Evolutionary conservation across 1,140 invertebrate species (phyloP), one percentile per base, ranked within the genome.

Genomic region (Trichonephila clavata): DNA sequence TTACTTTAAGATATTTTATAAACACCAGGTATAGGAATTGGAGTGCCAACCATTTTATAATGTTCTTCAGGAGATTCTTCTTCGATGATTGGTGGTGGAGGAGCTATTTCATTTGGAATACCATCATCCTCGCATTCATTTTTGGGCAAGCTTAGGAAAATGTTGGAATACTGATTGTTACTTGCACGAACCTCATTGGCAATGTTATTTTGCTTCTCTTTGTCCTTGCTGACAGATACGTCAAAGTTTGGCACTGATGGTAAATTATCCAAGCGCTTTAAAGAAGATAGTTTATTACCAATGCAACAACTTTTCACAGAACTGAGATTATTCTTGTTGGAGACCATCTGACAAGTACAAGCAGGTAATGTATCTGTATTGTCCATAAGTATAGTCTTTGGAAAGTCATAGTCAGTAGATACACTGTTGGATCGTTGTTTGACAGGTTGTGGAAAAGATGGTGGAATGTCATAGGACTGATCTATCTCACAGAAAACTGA

Each of bases 11-110:
- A 50, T 50, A 71, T 16, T 71, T 88, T 65, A 71, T 63, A 88
- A 61, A 71, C 61, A 21, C n/a, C 18, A 59, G 81, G 43, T 24
- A 92, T 43, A 50, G 90, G 90, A 59, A 83, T 71, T 1, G 90
- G 90, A 18, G 81, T n/a, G n/a, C 90, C 90, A 84, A 92, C 90
- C 61, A 92, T 92, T 59, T 92, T 92, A 18, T 92, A 92, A 86
- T 92, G 80, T 68, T 86, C 91, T 86, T 92, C 91, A 57, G 91
- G 83, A 27, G 39, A 57, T 68, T 92, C 91, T 50, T 86, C 63
- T 57, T 71, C 63, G 32, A 92, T 59, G 10, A 92, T 43, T 21
- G 92, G 92, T 32, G 92, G 92, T 21, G 92, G 92, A 24, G 92
- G 92, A 21, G 91, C 91, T 50, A 93, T 93, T 93, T 93, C 92